Evolutionary conservation across 1,140 invertebrate genomes (phyloP).

Genomic region (Sminthurinus signatus): DNA sequence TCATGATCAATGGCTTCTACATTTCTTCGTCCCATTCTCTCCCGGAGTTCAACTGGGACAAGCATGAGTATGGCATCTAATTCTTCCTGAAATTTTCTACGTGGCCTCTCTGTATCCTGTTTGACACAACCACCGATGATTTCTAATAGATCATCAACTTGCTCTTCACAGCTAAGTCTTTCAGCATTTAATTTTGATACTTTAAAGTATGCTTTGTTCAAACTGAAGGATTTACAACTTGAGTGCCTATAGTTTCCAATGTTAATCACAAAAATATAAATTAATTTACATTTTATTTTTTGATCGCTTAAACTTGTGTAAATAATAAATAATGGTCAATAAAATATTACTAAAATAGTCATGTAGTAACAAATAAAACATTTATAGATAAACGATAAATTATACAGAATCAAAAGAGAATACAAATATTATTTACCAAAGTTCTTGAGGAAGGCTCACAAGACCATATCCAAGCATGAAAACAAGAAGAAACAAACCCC

Average conservation of each 20-base stretch:
- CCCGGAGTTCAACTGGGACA: constrained; percentile 65
- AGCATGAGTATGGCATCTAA: not conserved
- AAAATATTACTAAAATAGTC: not conserved
- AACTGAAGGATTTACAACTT: constrained; percentile 65
- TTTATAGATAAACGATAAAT: no score
- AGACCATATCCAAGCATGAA: constrained; percentile 92
- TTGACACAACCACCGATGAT: not conserved
- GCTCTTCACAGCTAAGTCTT: constrained; percentile 92
- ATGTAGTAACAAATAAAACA: no score
- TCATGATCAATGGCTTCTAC: constrained; percentile 12
- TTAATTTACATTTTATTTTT: no score
- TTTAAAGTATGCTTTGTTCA: constrained; percentile 91
- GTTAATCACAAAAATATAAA: no score
- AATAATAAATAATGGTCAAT: no score
- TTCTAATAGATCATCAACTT: constrained; percentile 62
- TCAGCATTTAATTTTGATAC: constrained; percentile 95
- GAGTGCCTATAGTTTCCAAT: constrained; percentile 65
- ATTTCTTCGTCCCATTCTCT: constrained; percentile 57
- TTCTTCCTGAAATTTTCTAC: constrained; percentile 1
- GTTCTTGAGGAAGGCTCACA: constrained; percentile 73
- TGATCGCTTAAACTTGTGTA: no score
- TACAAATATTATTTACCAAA: not conserved
- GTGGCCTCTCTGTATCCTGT: constrained; percentile 3
- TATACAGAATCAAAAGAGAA: no score
- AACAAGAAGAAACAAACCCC: constrained; percentile 94